Base-by-base conservation (phyloP, 2,888 invertebrate species). In the Xanthorhoe designata region DNA sequence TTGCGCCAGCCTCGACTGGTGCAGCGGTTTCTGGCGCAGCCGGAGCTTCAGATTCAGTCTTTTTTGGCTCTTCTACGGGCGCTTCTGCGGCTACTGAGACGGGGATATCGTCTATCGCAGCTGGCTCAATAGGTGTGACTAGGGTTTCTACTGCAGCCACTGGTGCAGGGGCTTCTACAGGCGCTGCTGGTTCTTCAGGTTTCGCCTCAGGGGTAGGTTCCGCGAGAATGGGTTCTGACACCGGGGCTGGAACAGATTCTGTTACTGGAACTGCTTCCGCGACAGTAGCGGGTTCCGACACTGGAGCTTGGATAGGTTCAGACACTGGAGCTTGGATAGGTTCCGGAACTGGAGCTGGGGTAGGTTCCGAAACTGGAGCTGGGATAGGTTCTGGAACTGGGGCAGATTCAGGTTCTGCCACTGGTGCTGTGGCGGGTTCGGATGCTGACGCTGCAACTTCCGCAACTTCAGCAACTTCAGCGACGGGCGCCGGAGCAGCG, bases 291-390 rank as follows among this genome's bases (percentile, higher is more conserved):
- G 75, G 58, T 49, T 68, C 69, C 65, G 76, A 64, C 4, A 18
- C 52, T 10, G 61, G 57, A 6, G 57, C 49, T 19, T 75, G 62
- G 32, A 74, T 72, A 19, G 74, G 52, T 55, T 35, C 62, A 6
- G 61, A n/a, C 2, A 53, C 64, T 53, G 69, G 49, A 5, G 59
- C 47, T 35, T 75, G 62, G 38, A 74, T 72, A 19, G 68, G 51
- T 32, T 68, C 50, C 63, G 78, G 68, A 24, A 71, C 71, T 17
- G 78, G 73, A 18, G 68, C 73, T 35, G 75, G 61, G 42, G 74
- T 72, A 19, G 68, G 51, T 32, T 68, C 50, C 61, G 78, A 68
- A 19, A 71, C 71, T 17, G 78, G 73, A 18, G 68, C 72, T 29
- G 75, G 62, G 45, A 74, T 72, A 18, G 68, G 51, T 32, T 68